A percentile compares a stretch with the other conserved stretches of the same genome.
Conservation (phyloP, 2,113 vertebrate genomes). For the Hippocampus comes region DNA sequence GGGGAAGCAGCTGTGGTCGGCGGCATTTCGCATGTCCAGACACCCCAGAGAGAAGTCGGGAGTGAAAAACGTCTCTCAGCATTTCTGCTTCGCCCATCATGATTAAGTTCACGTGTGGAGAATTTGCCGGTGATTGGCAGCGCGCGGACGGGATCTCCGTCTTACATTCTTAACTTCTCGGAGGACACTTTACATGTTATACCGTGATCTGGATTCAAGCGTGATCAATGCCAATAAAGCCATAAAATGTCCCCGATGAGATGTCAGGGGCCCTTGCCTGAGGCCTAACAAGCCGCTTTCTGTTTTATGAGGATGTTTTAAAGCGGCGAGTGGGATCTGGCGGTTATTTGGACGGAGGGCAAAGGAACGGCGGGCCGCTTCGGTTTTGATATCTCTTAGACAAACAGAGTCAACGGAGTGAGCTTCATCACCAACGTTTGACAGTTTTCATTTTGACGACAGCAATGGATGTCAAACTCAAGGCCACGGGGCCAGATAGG, state of each 20-base stretch:
- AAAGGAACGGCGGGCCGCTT: slow-evolving; percentile 13
- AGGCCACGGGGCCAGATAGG: background rate
- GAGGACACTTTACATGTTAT: background rate
- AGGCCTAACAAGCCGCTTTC: background rate
- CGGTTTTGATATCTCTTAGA: slow-evolving; percentile 44
- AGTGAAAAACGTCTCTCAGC: slow-evolving; percentile 50
- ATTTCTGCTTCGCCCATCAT: slow-evolving; percentile 42
- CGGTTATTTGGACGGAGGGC: slow-evolving; percentile 38
- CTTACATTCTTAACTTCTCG: background rate
- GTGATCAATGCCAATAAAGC: slow-evolving; percentile 1
- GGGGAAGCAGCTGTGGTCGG: slow-evolving; percentile 57
- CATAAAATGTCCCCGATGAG: slow-evolving; percentile 2
- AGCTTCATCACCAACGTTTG: background rate
- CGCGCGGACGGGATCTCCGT: background rate
- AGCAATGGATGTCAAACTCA: background rate
- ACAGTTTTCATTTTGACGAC: background rate
- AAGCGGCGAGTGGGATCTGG: slow-evolving; percentile 34
- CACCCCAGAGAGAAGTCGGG: slow-evolving; percentile 44
- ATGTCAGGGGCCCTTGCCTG: background rate
- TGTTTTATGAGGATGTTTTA: slow-evolving; percentile 51
- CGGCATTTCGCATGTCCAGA: slow-evolving; percentile 43
- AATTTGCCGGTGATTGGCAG: slow-evolving; percentile 18
- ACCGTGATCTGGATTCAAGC: slow-evolving; percentile 1
- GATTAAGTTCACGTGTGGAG: slow-evolving; percentile 25
- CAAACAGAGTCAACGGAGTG: slow-evolving; percentile 28